Percentiles rank a stretch among this genome's conserved stretches.
Evolutionary conservation across 2,888 invertebrate species (phyloP).

Genomic region (Caenorhabditis sinica): DNA sequence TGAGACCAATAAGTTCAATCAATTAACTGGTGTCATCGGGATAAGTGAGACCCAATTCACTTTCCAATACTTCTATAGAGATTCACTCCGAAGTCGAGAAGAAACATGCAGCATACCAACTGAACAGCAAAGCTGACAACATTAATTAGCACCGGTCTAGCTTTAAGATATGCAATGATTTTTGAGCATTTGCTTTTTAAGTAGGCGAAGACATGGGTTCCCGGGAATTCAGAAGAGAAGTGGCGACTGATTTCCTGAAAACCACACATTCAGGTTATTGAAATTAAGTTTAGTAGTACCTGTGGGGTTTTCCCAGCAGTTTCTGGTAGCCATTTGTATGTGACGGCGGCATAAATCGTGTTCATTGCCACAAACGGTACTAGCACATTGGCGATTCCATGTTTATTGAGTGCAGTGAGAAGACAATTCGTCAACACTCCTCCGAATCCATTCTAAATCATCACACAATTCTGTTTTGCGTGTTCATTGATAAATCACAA

Average conservation of each 20-base stretch:
- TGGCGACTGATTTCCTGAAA: slow-evolving; percentile 68
- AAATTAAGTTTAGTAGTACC: slow-evolving; percentile 34
- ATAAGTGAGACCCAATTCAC: slow-evolving; percentile 41
- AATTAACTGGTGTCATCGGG: slow-evolving; percentile 2
- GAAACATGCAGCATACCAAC: slow-evolving; percentile 44
- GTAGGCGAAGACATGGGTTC: slow-evolving; percentile 26
- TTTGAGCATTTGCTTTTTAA: slow-evolving; percentile 41
- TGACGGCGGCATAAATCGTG: slow-evolving; percentile 72
- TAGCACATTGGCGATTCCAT: slow-evolving; percentile 74
- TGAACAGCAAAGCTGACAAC: slow-evolving; percentile 49
- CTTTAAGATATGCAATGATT: slow-evolving; percentile 11
- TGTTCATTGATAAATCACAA: slow-evolving; percentile 21
- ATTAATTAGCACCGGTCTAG: slow-evolving; percentile 36
- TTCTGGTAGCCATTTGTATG: slow-evolving; percentile 75
- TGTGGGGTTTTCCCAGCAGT: slow-evolving; percentile 75
- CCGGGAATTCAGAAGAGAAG: slow-evolving; percentile 65
- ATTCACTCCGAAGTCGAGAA: slow-evolving; percentile 56
- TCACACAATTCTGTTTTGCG: background rate
- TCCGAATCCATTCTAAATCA: slow-evolving; percentile 79
- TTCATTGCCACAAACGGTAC: slow-evolving; percentile 78
- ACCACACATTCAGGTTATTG: background rate
- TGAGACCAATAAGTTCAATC: slow-evolving; percentile 40
- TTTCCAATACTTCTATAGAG: slow-evolving; percentile 43
- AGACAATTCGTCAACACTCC: slow-evolving; percentile 76
- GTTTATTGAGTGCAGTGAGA: slow-evolving; percentile 74